Evolutionary conservation across 2,113 vertebrate species (phyloP).

Genomic region (Neolamprologus falcicula): DNA sequence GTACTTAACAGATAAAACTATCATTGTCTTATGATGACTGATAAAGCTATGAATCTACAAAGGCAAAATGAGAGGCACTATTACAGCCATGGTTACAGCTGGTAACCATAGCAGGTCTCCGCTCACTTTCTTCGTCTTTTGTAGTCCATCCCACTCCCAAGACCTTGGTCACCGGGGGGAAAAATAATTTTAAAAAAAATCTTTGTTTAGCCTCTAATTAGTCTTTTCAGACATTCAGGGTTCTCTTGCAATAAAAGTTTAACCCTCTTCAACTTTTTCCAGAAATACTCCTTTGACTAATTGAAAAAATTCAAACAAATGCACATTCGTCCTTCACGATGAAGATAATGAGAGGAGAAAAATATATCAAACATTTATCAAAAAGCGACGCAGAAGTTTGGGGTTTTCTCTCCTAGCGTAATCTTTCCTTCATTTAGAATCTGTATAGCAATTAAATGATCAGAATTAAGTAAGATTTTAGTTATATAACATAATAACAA

Average conservation of each 20-base stretch:
- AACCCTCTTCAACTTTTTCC: background rate
- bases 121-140: background rate
- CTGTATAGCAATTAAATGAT: background rate
- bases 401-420: background rate
- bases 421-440: background rate
- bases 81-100: background rate
- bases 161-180: background rate
- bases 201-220: background rate
- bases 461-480: background rate
- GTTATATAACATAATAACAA: background rate
- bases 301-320: background rate
- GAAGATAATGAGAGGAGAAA: background rate
- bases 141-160: background rate
- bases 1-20: background rate
- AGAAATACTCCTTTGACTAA: background rate
- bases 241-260: background rate
- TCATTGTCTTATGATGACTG: background rate
- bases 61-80: background rate
- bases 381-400: background rate
- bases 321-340: background rate
- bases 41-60: background rate
- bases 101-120: background rate
- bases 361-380: background rate
- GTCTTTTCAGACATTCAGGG: background rate
- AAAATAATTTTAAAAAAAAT: rapidly evolving